Evolutionary conservation across 1,140 invertebrate genomes (phyloP).

Genomic region (Heliconius eleuchia): DNA sequence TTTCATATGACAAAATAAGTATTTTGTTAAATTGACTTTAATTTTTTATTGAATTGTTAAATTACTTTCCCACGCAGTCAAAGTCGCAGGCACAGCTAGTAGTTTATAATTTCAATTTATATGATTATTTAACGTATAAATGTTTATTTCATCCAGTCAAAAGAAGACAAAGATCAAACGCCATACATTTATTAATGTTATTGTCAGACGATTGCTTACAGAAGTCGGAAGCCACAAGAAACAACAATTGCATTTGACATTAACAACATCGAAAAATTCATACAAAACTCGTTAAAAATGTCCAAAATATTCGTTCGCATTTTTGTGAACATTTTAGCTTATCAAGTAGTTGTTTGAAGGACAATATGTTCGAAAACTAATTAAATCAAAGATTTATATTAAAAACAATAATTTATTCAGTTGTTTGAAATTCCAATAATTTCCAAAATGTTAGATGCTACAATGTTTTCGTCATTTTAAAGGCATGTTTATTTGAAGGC

Average conservation of each 20-base stretch:
- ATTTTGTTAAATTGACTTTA: too few species aligned
- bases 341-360: background rate
- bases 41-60: too few species aligned
- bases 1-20: too few species aligned
- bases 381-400: background rate
- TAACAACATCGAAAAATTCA: slow-evolving; percentile 61
- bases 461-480: too few species aligned
- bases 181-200: slow-evolving; percentile 45
- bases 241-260: slow-evolving; percentile 33
- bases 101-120: background rate
- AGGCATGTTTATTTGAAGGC: too few species aligned
- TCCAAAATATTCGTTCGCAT: slow-evolving; percentile 43
- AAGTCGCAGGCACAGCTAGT: too few species aligned
- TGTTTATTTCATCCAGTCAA: background rate
- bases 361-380: background rate
- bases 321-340: background rate
- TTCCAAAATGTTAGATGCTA: too few species aligned
- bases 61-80: too few species aligned
- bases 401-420: too few species aligned
- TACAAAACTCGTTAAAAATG: slow-evolving; percentile 57
- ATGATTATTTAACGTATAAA: background rate
- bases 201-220: slow-evolving; percentile 65
- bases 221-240: slow-evolving; percentile 30
- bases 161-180: slow-evolving; percentile 18
- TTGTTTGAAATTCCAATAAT: too few species aligned